Evolutionary conservation across 2,113 vertebrate genomes (phyloP).

Genomic region (Neotoma lepida): DNA sequence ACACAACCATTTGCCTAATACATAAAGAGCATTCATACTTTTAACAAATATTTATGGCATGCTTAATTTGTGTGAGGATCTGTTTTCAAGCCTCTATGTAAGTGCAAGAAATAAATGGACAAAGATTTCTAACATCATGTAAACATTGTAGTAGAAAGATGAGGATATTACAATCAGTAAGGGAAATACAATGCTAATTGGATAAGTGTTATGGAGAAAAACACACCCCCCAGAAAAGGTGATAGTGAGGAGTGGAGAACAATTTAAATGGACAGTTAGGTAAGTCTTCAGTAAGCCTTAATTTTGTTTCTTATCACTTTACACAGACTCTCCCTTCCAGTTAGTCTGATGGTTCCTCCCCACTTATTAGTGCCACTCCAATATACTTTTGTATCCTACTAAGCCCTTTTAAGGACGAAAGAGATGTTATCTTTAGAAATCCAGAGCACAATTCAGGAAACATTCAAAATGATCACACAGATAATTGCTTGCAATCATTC

Average conservation of each 20-base stretch:
- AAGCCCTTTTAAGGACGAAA: slow-evolving; percentile 6
- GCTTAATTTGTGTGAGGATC: background rate
- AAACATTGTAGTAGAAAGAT: slow-evolving; percentile 31
- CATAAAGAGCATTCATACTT: slow-evolving; percentile 10
- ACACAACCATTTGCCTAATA: background rate
- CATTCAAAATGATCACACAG: slow-evolving; percentile 16
- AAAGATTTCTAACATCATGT: background rate
- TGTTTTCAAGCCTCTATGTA: slow-evolving; percentile 42
- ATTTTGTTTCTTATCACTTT: slow-evolving; percentile 27
- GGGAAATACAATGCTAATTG: slow-evolving; percentile 2
- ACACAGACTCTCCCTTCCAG: background rate
- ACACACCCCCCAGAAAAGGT: background rate
- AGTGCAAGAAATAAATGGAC: slow-evolving; percentile 21
- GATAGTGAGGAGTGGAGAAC: background rate
- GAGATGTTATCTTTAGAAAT: background rate
- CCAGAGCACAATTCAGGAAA: background rate
- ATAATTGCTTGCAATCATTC: slow-evolving; percentile 41
- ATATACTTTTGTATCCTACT: background rate
- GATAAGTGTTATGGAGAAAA: slow-evolving; percentile 6
- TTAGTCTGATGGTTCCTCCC: background rate
- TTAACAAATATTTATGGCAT: slow-evolving; percentile 29
- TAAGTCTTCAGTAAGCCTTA: slow-evolving; percentile 5
- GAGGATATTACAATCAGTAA: slow-evolving; percentile 21
- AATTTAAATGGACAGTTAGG: slow-evolving; percentile 49
- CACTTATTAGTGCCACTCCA: background rate